Evolutionary conservation across 2,888 invertebrate genomes (phyloP).

Genomic region (Drosophila tripunctata): DNA sequence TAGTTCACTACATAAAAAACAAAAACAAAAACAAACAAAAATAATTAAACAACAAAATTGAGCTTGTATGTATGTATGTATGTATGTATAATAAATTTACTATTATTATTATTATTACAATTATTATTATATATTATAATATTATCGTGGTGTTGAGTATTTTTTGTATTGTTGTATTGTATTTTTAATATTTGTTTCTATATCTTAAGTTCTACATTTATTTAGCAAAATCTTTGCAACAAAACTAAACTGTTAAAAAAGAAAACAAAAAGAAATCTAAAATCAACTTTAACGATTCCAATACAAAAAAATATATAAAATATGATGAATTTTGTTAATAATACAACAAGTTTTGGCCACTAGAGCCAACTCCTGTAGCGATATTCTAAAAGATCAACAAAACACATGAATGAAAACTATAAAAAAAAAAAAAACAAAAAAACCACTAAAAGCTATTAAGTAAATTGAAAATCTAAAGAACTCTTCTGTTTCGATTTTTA

Average conservation of each 20-base stretch:
- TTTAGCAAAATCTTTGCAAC: conserved; percentile 23
- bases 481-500: conserved; percentile 63
- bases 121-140: conserved; percentile 49
- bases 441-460: conserved; percentile 34
- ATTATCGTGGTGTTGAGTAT: conserved; percentile 55
- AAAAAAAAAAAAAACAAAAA: conserved; percentile 26
- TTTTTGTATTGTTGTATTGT: too few species aligned
- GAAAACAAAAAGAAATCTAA: conserved; percentile 17
- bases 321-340: conserved; percentile 51
- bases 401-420: conserved; percentile 16
- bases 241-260: conserved; percentile 25
- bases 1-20: conserved; percentile 54
- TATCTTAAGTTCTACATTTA: conserved; percentile 49
- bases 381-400: conserved; percentile 69
- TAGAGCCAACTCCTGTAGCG: conserved; percentile 65
- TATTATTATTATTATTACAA: conserved; percentile 52
- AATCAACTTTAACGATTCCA: conserved; percentile 36
- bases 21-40: too few species aligned
- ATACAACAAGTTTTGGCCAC: conserved; percentile 52
- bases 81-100: conserved; percentile 72
- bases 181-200: conserved; percentile 58
- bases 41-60: conserved; percentile 42
- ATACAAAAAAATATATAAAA: conserved; percentile 35
- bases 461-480: conserved; percentile 32
- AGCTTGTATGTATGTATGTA: conserved; percentile 76